These are phyloP conservation scores for Oceanodroma tethys DNA, from an alignment of 2,113 vertebrate genomes.

Conservation along the genomic window DNA sequence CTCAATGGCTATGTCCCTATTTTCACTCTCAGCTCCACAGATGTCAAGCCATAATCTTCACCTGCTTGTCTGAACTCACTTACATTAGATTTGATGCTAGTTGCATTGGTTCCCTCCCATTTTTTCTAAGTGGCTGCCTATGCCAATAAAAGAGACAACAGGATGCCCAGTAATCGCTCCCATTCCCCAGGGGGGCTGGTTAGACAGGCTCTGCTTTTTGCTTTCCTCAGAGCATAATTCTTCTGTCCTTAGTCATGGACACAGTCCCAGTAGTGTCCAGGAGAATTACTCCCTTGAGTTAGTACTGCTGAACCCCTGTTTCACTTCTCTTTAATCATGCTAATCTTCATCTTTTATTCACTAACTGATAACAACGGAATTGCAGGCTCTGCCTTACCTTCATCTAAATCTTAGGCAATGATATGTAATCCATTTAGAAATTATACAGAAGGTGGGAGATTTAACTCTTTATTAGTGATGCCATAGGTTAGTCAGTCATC, in stretches of 20 bases:
- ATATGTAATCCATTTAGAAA: neutral
- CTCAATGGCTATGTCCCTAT: neutral
- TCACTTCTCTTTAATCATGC: slow-evolving; percentile 36
- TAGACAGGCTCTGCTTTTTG: slow-evolving; percentile 7
- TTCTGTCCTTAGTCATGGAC: slow-evolving; percentile 8
- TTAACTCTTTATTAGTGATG: neutral
- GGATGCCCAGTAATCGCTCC: neutral
- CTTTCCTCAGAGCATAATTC: slow-evolving; percentile 25
- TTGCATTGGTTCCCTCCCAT: neutral
- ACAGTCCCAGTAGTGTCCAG: slow-evolving; percentile 11
- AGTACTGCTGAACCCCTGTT: neutral
- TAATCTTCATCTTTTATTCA: slow-evolving; percentile 64
- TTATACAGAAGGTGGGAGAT: neutral
- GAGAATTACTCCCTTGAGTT: slow-evolving; percentile 28
- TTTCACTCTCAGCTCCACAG: neutral
- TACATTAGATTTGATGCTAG: neutral
- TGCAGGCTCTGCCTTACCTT: slow-evolving; percentile 10
- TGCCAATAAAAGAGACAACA: neutral
- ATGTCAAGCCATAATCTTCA: neutral
- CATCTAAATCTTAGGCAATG: neutral
- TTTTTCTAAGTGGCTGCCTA: neutral
- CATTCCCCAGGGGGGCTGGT: neutral
- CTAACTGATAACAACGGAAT: slow-evolving; percentile 22
- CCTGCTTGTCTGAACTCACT: neutral
- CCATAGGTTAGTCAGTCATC: neutral